Conservation (phyloP, 1,140 invertebrate species). For the Tetramorium parvispinum region DNA sequence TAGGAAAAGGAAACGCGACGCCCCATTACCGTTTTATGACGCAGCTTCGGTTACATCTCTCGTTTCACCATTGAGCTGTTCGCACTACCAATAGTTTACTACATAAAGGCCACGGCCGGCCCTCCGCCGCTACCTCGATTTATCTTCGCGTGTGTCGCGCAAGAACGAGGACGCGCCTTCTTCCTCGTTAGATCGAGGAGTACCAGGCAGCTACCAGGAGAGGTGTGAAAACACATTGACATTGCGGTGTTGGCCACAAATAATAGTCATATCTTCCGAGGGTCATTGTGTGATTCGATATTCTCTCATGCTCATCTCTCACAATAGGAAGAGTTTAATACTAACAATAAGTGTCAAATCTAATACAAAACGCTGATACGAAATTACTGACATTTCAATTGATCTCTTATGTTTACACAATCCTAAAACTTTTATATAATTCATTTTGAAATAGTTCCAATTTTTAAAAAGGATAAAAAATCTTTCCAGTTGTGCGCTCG, state of each 20-base stretch:
- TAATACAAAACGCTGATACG: background rate
- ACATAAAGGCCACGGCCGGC: slow-evolving; percentile 79
- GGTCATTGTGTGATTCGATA: background rate
- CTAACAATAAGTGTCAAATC: background rate
- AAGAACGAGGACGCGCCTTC: slow-evolving; percentile 46
- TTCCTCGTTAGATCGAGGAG: slow-evolving; percentile 39
- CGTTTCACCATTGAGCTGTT: slow-evolving; percentile 85
- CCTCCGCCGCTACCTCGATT: slow-evolving; percentile 71
- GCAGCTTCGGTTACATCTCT: slow-evolving; percentile 84
- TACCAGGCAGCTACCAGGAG: background rate
- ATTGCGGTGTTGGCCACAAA: background rate
- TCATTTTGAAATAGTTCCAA: background rate
- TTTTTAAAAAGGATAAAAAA: background rate
- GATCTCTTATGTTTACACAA: background rate
- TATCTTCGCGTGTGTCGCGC: slow-evolving; percentile 69
- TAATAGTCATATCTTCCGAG: background rate
- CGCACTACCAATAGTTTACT: slow-evolving; percentile 83
- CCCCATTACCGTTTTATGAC: slow-evolving; percentile 85
- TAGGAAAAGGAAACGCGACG: slow-evolving; percentile 83
- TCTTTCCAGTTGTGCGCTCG: background rate
- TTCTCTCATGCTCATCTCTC: background rate
- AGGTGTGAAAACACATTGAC: background rate
- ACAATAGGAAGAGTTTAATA: background rate
- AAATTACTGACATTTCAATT: background rate
- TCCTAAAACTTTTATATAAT: background rate